Percentiles rank a stretch among this genome's conserved stretches.
Conservation (phyloP, 2,797 vertebrate genomes). For the Sorex maritimensis region DNA sequence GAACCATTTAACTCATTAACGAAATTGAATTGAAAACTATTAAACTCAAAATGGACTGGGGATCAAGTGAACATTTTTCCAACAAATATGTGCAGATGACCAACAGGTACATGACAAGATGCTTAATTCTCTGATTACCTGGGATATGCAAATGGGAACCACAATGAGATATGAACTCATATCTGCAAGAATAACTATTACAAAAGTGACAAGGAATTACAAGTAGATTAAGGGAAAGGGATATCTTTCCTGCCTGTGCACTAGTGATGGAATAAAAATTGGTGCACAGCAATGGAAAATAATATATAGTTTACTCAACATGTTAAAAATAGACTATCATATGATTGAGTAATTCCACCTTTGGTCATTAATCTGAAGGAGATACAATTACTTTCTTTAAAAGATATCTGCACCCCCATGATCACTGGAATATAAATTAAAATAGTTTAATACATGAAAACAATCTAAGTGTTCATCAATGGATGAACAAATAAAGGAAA, state of each 20-base stretch:
- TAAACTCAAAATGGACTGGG: neutral
- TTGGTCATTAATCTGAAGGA: too few species aligned
- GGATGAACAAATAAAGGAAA: too few species aligned
- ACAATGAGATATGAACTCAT: neutral
- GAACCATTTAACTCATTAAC: neutral
- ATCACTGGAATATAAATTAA: too few species aligned
- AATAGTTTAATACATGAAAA: too few species aligned
- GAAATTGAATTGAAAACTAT: neutral
- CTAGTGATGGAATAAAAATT: neutral
- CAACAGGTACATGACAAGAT: neutral
- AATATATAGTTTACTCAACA: neutral
- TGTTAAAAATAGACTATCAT: neutral
- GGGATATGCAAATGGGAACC: slow-evolving; percentile 6
- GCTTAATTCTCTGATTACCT: neutral
- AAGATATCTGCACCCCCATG: neutral
- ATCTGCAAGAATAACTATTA: neutral
- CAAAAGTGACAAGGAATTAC: neutral
- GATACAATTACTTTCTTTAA: too few species aligned
- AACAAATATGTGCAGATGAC: neutral
- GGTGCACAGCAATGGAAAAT: neutral
- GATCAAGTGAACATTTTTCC: neutral
- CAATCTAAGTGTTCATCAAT: too few species aligned
- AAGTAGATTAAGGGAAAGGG: neutral
- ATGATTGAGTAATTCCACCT: too few species aligned
- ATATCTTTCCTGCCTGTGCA: neutral